Evolutionary conservation across 2,113 vertebrate genomes (phyloP).

Genomic region (Neofelis nebulosa): DNA sequence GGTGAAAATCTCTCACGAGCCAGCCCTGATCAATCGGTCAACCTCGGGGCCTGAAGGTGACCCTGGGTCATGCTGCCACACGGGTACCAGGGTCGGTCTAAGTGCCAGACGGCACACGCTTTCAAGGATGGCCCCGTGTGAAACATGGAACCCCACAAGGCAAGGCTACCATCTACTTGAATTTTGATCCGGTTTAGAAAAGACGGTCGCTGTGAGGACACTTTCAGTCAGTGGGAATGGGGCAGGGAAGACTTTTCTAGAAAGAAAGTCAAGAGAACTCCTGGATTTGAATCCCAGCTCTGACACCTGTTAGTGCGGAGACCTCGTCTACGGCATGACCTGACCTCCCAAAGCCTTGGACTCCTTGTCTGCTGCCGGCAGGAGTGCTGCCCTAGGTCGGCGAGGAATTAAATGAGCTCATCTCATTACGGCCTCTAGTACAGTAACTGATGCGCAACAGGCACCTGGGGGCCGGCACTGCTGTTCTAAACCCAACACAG

Average conservation of each 20-base stretch:
- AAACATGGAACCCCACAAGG: rapidly evolving
- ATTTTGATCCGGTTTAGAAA: background rate
- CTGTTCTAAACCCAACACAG: rapidly evolving
- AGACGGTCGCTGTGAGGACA: rapidly evolving
- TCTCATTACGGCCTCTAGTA: background rate
- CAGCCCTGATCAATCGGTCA: rapidly evolving
- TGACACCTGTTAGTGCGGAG: rapidly evolving
- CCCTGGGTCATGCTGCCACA: rapidly evolving
- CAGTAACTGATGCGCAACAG: background rate
- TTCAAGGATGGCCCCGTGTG: rapidly evolving
- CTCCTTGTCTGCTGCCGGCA: rapidly evolving
- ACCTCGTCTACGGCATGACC: rapidly evolving
- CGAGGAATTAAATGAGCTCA: background rate
- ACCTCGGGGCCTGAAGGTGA: rapidly evolving
- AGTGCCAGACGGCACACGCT: background rate
- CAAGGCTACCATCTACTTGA: rapidly evolving
- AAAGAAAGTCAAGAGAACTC: background rate
- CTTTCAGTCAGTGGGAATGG: rapidly evolving
- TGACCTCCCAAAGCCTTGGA: background rate
- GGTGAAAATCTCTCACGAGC: background rate
- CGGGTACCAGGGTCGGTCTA: rapidly evolving
- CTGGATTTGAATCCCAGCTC: background rate
- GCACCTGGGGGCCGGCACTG: no score
- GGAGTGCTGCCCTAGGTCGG: background rate
- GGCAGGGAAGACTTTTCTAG: background rate